Evolutionary conservation across 2,888 invertebrate species (phyloP).

Genomic region (Hydraecia micacea): DNA sequence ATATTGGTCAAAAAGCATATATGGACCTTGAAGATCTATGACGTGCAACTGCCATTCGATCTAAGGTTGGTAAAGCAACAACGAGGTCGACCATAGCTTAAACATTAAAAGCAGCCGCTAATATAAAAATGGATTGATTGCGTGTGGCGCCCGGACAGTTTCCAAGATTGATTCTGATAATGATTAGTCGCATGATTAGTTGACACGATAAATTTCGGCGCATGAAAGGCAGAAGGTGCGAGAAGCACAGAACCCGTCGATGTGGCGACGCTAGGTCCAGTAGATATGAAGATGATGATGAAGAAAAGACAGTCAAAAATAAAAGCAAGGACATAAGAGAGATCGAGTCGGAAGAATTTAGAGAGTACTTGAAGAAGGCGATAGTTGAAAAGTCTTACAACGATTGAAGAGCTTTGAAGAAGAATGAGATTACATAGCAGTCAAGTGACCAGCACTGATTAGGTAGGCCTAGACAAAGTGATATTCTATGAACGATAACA

Average conservation of each 20-base stretch:
- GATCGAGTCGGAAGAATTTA: too few species aligned
- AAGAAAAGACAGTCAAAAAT: background rate
- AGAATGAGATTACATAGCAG: too few species aligned
- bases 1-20: background rate
- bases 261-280: background rate
- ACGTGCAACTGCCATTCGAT: background rate
- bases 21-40: background rate
- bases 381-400: background rate
- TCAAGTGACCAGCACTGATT: background rate
- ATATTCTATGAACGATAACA: background rate
- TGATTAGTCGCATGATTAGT: conserved; percentile 15
- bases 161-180: conserved; percentile 20
- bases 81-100: too few species aligned
- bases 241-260: background rate
- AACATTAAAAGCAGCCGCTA: conserved; percentile 15
- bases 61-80: background rate
- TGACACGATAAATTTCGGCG: background rate
- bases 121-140: conserved; percentile 5
- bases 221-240: background rate
- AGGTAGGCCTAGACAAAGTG: background rate
- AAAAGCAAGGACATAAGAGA: background rate
- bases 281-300: background rate
- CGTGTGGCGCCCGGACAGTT: conserved; percentile 28
- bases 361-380: too few species aligned
- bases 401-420: background rate